phyloP scores from a whole-genome alignment of 2,797 vertebrate species.

The Capromys pilorides region DNA sequence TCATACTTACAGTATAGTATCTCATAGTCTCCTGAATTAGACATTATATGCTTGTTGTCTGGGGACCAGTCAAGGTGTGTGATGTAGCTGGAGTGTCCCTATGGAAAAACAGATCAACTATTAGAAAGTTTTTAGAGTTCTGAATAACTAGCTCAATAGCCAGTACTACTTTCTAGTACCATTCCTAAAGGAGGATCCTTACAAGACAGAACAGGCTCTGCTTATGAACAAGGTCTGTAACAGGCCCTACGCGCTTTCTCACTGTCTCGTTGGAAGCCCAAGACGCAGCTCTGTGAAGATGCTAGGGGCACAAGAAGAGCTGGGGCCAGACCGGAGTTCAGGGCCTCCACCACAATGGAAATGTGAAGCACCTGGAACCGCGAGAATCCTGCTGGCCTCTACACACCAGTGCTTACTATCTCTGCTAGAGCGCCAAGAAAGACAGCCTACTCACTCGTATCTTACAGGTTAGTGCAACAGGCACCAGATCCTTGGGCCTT shows the following conservation, averaged over 20 bases:
- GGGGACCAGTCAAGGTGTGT: conserved; percentile 99
- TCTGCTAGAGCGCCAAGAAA: background rate
- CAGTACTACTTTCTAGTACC: conserved; percentile 8
- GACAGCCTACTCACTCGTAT: background rate
- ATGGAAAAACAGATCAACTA: conserved; percentile 64
- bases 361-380: background rate
- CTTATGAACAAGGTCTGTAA: background rate
- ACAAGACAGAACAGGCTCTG: background rate
- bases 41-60: conserved; percentile 98
- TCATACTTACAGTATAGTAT: conserved; percentile 97
- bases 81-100: conserved; percentile 99
- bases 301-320: background rate
- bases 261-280: background rate
- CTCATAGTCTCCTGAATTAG: conserved; percentile 99
- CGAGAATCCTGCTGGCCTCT: background rate
- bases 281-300: background rate
- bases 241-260: background rate
- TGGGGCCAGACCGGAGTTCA: background rate
- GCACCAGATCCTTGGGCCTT: background rate
- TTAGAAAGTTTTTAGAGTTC: conserved; percentile 53
- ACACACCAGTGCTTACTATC: background rate
- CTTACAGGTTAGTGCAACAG: background rate
- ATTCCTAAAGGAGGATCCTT: background rate
- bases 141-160: background rate
- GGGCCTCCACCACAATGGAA: background rate